Evolutionary conservation across 2,797 vertebrate genomes (phyloP).

Genomic region (Rhinoraja longicauda): DNA sequence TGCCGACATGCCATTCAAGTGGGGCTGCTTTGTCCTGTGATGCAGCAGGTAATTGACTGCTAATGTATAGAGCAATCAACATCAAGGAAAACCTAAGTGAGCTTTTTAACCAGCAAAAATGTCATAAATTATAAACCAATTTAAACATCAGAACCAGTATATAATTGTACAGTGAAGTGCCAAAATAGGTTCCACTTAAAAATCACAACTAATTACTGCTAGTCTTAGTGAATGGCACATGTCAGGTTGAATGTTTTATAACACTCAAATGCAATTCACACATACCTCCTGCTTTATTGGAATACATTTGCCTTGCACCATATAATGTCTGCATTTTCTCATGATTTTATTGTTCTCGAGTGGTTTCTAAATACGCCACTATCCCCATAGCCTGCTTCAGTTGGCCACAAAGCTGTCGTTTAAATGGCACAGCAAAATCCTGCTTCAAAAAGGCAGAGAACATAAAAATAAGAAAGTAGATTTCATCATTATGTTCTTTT

Average conservation of each 20-base stretch:
- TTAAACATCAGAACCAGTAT: neutral
- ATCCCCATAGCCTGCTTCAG: too few relatives aligned
- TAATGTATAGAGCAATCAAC: neutral
- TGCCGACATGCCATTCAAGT: too few relatives aligned
- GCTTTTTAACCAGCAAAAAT: neutral
- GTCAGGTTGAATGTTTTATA: neutral
- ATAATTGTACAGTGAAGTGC: neutral
- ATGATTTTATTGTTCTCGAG: neutral
- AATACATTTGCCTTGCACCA: neutral
- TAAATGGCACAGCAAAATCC: neutral
- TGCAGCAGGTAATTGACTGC: neutral
- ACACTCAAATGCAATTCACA: neutral
- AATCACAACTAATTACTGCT: neutral
- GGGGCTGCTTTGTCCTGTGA: neutral
- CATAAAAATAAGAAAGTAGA: neutral
- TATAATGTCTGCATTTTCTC: neutral
- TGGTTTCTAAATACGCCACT: neutral
- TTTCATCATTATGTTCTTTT: too few relatives aligned
- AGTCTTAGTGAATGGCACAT: neutral
- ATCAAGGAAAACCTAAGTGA: neutral
- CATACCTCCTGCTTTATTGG: neutral
- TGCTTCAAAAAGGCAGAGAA: neutral
- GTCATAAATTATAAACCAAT: neutral
- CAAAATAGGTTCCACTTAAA: neutral
- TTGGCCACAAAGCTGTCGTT: neutral